phyloP scores from a whole-genome alignment of 2,113 vertebrate genomes.

The Gila orcuttii region DNA sequence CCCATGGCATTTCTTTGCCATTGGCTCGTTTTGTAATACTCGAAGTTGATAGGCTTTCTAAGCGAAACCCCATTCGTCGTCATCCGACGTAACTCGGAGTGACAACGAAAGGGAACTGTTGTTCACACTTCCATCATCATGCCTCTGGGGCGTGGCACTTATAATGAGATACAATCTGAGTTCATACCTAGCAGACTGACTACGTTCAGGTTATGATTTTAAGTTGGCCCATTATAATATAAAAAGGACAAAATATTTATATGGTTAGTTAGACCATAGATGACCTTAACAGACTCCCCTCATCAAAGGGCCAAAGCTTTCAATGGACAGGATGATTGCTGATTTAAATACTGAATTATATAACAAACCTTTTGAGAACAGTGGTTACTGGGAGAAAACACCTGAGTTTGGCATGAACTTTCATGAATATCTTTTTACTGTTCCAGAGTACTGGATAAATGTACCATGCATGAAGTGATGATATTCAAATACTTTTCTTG shows the following conservation, averaged over 20 bases:
- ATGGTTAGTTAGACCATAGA: background rate
- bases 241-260: background rate
- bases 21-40: too few relatives aligned
- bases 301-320: background rate
- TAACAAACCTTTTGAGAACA: background rate
- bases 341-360: background rate
- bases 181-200: background rate
- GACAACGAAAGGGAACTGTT: too few relatives aligned
- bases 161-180: constrained; percentile 12
- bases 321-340: background rate
- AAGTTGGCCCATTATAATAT: background rate
- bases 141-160: background rate
- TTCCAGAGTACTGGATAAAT: background rate
- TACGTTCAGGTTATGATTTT: background rate
- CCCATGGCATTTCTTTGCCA: too few relatives aligned
- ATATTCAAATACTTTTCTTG: background rate
- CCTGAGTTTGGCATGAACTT: background rate
- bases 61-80: too few relatives aligned
- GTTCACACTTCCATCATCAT: constrained; percentile 21
- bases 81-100: too few relatives aligned
- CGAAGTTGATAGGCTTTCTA: too few relatives aligned
- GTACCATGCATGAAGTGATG: background rate
- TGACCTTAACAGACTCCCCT: background rate
- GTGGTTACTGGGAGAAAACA: background rate
- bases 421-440: background rate